A percentile compares a stretch with the other conserved stretches of the same genome.
These are phyloP conservation scores for Otolemur garnettii DNA, from an alignment of 2,113 vertebrate species.

Conservation along the genomic window DNA sequence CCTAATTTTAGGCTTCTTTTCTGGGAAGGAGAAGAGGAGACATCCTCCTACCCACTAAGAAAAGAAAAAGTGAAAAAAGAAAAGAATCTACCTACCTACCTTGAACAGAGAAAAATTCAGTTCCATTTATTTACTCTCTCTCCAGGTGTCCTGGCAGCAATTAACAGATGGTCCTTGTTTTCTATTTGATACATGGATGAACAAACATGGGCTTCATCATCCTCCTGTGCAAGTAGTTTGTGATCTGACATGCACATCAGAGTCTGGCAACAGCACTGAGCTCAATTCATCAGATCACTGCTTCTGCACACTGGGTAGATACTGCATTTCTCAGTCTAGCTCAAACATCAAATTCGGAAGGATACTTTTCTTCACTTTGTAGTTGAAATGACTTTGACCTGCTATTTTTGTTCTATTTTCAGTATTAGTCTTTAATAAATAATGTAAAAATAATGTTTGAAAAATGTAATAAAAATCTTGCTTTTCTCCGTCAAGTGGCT, in stretches of 20 bases:
- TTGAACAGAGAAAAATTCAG: constrained; percentile 7
- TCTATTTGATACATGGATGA: background rate
- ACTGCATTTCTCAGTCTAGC: constrained; percentile 47
- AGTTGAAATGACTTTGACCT: constrained; percentile 4
- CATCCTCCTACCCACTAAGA: background rate
- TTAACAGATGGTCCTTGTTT: constrained; percentile 64
- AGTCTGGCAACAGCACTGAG: constrained; percentile 21
- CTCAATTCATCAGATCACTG: constrained; percentile 51
- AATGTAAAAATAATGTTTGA: constrained; percentile 51
- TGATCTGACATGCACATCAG: constrained; percentile 20
- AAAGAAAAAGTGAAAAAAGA: background rate
- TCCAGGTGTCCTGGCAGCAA: constrained; percentile 40
- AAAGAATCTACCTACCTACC: background rate
- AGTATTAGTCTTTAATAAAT: background rate
- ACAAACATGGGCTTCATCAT: constrained; percentile 47
- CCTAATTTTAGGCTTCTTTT: background rate
- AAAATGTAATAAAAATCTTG: background rate
- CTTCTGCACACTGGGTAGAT: constrained; percentile 8
- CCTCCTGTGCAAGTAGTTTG: constrained; percentile 26
- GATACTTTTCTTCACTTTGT: background rate
- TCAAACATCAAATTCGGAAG: constrained; percentile 25
- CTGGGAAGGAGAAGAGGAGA: background rate
- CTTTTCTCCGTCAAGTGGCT: background rate
- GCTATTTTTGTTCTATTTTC: constrained; percentile 39
- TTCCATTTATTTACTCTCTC: constrained; percentile 47